A percentile compares a stretch with the other conserved stretches of the same genome.
Conservation (phyloP, 1,140 invertebrate species). For the Aphis craccivora region DNA sequence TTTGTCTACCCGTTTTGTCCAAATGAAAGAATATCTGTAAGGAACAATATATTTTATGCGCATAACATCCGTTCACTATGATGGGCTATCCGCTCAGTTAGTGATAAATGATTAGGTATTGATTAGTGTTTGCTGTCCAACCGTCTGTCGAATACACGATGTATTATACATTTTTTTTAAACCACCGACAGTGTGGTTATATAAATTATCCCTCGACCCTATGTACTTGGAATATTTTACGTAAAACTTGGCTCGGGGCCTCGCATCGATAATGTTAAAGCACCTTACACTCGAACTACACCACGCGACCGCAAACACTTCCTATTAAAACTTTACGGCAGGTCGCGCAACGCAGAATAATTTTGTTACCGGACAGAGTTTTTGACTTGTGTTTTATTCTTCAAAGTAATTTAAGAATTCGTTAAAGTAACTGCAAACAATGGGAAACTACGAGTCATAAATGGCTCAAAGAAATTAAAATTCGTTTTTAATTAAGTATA, state of each 20-base stretch:
- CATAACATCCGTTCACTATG: not conserved
- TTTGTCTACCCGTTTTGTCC: not conserved
- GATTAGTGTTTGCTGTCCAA: not conserved
- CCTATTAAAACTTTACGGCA: not conserved
- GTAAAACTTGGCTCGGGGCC: not conserved
- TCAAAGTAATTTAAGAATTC: not conserved
- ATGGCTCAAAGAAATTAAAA: not conserved
- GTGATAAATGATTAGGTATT: not conserved
- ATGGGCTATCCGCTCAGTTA: not conserved
- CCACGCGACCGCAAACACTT: not conserved
- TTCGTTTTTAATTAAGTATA: not conserved
- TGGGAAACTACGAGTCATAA: not conserved
- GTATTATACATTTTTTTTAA: not conserved
- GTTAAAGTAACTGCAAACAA: not conserved
- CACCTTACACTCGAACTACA: not conserved
- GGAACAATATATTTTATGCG: not conserved
- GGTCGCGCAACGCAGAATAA: not conserved
- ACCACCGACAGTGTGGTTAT: not conserved
- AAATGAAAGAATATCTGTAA: not conserved
- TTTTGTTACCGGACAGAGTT: not conserved
- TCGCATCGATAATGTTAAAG: not conserved
- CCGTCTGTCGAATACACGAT: not conserved
- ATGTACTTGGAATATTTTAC: not conserved
- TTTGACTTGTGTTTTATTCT: not conserved
- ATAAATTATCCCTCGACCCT: not conserved